Evolutionary conservation across 2,888 invertebrate species (phyloP).

Genomic region (Papilio protenor): DNA sequence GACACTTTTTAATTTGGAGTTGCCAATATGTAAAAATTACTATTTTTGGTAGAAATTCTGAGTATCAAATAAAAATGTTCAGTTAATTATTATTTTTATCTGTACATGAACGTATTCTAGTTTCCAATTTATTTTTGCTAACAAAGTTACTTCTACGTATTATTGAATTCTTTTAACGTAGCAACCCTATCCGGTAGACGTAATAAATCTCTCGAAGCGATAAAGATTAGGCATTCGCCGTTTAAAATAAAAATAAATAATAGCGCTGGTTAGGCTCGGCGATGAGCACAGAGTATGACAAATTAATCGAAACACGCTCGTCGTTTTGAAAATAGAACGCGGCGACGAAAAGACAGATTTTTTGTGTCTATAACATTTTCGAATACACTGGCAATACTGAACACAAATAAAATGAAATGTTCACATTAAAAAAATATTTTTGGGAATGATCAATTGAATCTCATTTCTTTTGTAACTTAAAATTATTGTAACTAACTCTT

Average conservation of each 20-base stretch:
- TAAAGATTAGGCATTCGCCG: slow-evolving; percentile 57
- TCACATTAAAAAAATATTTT: not conserved
- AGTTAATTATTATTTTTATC: not conserved
- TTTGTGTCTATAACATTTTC: slow-evolving; percentile 26
- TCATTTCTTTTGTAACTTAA: not conserved
- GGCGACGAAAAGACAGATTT: slow-evolving; percentile 49
- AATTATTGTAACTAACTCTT: not conserved
- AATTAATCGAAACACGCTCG: slow-evolving; percentile 67
- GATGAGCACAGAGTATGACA: slow-evolving; percentile 72
- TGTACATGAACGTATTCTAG: not conserved
- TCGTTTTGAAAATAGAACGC: slow-evolving; percentile 68
- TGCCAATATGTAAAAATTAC: not conserved
- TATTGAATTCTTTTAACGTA: not conserved
- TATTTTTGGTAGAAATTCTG: not conserved
- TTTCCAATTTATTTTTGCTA: not conserved
- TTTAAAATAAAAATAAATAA: slow-evolving; percentile 64
- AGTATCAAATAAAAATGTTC: not conserved
- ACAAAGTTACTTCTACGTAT: not conserved
- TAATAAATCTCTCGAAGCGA: slow-evolving; percentile 68
- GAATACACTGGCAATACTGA: slow-evolving; percentile 20
- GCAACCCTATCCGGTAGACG: slow-evolving; percentile 50
- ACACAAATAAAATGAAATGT: not conserved
- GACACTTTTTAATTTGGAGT: not conserved
- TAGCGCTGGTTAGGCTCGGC: slow-evolving; percentile 53
- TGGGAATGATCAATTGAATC: not conserved